phyloP scores from a whole-genome alignment of 2,797 vertebrate genomes.

The Sebastes glaucus region DNA sequence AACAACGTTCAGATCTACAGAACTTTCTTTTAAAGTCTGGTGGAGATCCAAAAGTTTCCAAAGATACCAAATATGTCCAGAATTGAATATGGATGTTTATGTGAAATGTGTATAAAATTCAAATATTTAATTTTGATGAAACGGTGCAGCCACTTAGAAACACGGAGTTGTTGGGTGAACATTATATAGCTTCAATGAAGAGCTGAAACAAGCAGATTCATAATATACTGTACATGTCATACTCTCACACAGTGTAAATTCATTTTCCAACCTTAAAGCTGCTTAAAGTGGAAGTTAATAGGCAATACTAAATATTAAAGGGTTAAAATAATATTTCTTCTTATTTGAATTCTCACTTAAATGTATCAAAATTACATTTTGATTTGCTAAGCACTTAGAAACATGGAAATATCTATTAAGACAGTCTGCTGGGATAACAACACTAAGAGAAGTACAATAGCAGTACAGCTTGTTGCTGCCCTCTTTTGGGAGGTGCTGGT shows the following conservation, averaged over 20 bases:
- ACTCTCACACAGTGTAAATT: not conserved
- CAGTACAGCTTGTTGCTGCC: conserved; percentile 64
- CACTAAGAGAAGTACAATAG: fast-evolving
- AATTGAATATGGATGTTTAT: not conserved
- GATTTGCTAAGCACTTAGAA: not conserved
- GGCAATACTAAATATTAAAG: not conserved
- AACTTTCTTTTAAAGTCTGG: not conserved
- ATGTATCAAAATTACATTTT: not conserved
- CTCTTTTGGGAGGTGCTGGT: conserved; percentile 51
- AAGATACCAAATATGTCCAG: not conserved
- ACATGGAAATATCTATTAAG: not conserved
- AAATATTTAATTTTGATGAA: not conserved
- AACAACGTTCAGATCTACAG: not conserved
- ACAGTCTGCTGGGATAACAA: not conserved
- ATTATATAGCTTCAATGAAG: not conserved
- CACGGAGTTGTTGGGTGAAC: not conserved
- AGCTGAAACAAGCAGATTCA: not conserved
- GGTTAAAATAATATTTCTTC: not conserved
- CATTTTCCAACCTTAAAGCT: not conserved
- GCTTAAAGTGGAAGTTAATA: not conserved
- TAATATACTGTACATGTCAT: not conserved
- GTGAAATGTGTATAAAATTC: not conserved
- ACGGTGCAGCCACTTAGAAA: not conserved
- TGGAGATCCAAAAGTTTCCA: not conserved
- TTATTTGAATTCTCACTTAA: not conserved